A percentile compares a stretch with the other conserved stretches of the same genome.
Evolutionary conservation across 1,140 invertebrate species (phyloP).

Genomic region (Harpegnathos saltator): DNA sequence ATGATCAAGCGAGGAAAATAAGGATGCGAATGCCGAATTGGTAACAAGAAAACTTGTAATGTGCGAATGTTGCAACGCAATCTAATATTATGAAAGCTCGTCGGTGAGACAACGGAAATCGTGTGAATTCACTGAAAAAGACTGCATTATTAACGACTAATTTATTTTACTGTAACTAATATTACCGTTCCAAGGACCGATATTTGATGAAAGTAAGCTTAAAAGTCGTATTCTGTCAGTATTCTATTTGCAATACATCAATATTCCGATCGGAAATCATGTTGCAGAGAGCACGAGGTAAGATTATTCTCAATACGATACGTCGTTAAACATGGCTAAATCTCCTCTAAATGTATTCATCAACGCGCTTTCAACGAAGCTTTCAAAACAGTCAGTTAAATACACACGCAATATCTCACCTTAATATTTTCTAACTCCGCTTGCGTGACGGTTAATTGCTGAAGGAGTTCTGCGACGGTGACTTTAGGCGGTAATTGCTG

Average conservation of each 20-base stretch:
- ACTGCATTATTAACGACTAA: not conserved
- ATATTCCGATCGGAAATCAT: slow-evolving; percentile 29
- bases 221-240: not conserved
- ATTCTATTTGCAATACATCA: slow-evolving; percentile 27
- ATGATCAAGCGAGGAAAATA: slow-evolving; percentile 35
- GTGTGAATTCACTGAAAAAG: slow-evolving; percentile 37
- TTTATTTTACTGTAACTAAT: not conserved
- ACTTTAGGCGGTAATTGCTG: slow-evolving; percentile 88
- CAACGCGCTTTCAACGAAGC: slow-evolving; percentile 13
- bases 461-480: slow-evolving; percentile 91
- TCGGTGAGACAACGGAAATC: slow-evolving; percentile 9
- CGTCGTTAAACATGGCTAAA: too few species aligned
- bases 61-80: slow-evolving; percentile 25
- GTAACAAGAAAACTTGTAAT: slow-evolving; percentile 12
- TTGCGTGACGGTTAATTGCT: slow-evolving; percentile 92
- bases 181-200: too few species aligned
- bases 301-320: slow-evolving; percentile 14
- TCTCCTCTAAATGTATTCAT: slow-evolving; percentile 23
- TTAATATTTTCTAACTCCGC: slow-evolving; percentile 94
- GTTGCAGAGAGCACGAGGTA: not conserved
- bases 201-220: too few species aligned
- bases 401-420: slow-evolving; percentile 87
- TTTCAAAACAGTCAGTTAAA: not conserved
- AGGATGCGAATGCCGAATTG: slow-evolving; percentile 31
- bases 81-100: slow-evolving; percentile 44